A percentile compares a stretch with the other conserved stretches of the same genome.
These are phyloP conservation scores for Clitarchus hookeri DNA, from an alignment of 2,888 invertebrate genomes.

Conservation along the genomic window DNA sequence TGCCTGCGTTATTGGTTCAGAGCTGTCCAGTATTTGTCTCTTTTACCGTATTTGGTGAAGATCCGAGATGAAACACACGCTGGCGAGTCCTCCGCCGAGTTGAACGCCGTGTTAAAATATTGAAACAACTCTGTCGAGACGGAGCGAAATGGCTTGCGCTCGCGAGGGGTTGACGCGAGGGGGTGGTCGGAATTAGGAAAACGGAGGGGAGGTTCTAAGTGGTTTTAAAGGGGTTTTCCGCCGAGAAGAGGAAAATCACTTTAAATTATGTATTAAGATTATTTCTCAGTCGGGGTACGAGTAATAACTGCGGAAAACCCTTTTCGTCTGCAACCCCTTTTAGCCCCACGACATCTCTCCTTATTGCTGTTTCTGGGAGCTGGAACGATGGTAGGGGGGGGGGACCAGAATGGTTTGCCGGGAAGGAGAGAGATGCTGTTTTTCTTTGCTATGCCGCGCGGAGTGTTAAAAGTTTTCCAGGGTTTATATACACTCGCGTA, in stretches of 20 bases:
- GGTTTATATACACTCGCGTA: not conserved
- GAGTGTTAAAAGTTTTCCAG: not conserved
- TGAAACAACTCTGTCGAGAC: slow-evolving; percentile 20
- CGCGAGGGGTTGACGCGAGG: not conserved
- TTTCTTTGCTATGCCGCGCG: not conserved
- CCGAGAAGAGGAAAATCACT: slow-evolving; percentile 22
- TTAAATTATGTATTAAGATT: slow-evolving; percentile 28
- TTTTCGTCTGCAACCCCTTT: slow-evolving; percentile 11
- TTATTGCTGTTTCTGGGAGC: not conserved
- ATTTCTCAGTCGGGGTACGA: slow-evolving; percentile 19
- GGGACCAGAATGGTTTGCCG: not conserved
- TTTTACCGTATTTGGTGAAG: not conserved
- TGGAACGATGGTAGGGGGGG: not conserved
- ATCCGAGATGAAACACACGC: not conserved
- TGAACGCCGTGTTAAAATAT: slow-evolving; percentile 21
- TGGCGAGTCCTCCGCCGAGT: not conserved
- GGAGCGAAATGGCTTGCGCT: not conserved
- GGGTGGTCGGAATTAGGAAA: not conserved
- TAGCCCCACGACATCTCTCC: not conserved
- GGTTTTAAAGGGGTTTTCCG: slow-evolving; percentile 23
- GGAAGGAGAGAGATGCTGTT: not conserved
- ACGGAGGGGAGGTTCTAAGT: slow-evolving; percentile 15
- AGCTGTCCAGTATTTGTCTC: no score
- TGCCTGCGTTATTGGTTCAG: no score
- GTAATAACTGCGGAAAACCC: slow-evolving; percentile 26